A percentile compares a stretch with the other conserved stretches of the same genome.
phyloP scores from a whole-genome alignment of 1,140 invertebrate genomes.

The Hyles vespertilio region DNA sequence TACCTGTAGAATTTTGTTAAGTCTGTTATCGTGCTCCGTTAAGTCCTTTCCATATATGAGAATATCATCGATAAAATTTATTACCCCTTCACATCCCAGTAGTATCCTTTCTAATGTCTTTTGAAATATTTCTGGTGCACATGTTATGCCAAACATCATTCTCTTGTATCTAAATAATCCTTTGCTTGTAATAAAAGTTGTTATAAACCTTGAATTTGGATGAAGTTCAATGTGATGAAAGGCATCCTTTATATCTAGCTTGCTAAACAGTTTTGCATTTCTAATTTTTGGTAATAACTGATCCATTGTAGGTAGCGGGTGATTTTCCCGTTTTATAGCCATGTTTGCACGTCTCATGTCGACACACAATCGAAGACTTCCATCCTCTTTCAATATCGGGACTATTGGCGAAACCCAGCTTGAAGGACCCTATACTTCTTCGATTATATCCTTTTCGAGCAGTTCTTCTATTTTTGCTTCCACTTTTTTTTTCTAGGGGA shows the following conservation, averaged over 20 bases:
- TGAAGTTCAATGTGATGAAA: not conserved
- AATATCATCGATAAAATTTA: too few relatives aligned
- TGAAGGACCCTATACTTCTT: conserved; percentile 41
- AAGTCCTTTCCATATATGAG: too few relatives aligned
- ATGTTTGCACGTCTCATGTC: conserved; percentile 50
- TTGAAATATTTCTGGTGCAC: conserved; percentile 31
- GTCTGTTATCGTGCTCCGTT: too few relatives aligned
- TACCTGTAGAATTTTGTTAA: too few relatives aligned
- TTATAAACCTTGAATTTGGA: not conserved
- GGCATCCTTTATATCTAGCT: conserved; percentile 2
- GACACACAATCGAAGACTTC: conserved; percentile 45
- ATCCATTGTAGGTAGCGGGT: conserved; percentile 45
- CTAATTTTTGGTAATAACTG: conserved; percentile 29
- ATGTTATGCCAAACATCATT: conserved; percentile 30
- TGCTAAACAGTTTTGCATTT: not conserved
- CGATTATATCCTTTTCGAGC: conserved; percentile 38
- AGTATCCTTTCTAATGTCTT: conserved; percentile 28
- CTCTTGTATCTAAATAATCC: conserved; percentile 30
- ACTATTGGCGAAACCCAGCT: conserved; percentile 53
- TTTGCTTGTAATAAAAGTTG: conserved; percentile 6
- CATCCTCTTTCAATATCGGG: conserved; percentile 38
- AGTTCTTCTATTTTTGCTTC: conserved; percentile 34
- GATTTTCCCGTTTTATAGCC: conserved; percentile 46
- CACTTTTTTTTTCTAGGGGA: conserved; percentile 28
- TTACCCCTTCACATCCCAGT: conserved; percentile 1